phyloP scores from a whole-genome alignment of 2,888 invertebrate genomes.

The Branchellion lobata region DNA sequence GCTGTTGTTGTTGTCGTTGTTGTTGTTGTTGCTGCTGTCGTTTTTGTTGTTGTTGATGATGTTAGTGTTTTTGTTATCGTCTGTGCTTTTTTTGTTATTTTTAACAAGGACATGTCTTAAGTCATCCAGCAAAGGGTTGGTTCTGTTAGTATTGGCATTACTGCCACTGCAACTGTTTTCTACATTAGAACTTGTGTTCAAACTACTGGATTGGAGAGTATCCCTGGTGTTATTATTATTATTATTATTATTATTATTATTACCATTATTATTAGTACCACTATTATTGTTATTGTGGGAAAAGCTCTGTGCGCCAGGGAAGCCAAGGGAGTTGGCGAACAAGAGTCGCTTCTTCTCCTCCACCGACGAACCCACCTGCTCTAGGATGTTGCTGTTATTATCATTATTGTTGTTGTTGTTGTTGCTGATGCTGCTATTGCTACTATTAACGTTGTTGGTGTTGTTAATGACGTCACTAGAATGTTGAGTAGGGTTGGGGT shows the following conservation, averaged over 20 bases:
- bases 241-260: not conserved
- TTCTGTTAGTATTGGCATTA: not conserved
- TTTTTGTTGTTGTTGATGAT: too few species aligned
- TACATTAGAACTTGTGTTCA: too few species aligned
- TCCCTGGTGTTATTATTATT: not conserved
- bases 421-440: not conserved
- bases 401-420: not conserved
- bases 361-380: not conserved
- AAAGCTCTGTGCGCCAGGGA: not conserved
- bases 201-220: not conserved
- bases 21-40: too few species aligned
- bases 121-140: too few species aligned
- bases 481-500: too few species aligned
- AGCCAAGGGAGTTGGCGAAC: not conserved
- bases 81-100: too few species aligned
- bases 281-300: not conserved
- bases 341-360: not conserved
- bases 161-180: too few species aligned
- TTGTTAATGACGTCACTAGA: too few species aligned
- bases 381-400: not conserved
- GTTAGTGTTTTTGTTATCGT: too few species aligned
- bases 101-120: too few species aligned
- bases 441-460: not conserved
- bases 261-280: not conserved
- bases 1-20: too few species aligned